These are phyloP conservation scores for Philopotamus ludificatus DNA, from an alignment of 1,140 invertebrate species.

Conservation along the genomic window DNA sequence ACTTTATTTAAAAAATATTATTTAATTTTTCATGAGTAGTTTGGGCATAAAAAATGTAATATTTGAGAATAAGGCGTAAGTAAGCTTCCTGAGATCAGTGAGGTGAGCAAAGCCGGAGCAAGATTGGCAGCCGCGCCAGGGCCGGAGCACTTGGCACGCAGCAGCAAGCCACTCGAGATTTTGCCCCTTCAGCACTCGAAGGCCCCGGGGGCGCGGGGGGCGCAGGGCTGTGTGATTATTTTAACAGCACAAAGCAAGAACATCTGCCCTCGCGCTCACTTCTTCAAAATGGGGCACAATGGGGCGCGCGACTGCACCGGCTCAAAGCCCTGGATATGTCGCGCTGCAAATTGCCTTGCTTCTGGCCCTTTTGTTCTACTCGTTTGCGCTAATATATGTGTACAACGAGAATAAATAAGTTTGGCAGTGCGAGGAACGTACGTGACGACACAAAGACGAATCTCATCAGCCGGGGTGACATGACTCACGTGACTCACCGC, in stretches of 20 bases:
- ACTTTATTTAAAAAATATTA: too few species aligned
- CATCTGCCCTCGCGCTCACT: neutral
- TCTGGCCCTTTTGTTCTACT: neutral
- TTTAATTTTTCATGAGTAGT: too few species aligned
- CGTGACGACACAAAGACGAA: too few species aligned
- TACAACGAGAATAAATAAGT: too few species aligned
- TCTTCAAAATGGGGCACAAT: too few species aligned
- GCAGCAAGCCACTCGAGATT: slow-evolving; percentile 11
- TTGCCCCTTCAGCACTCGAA: slow-evolving; percentile 11
- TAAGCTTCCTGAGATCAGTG: too few species aligned
- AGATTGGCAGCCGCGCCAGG: too few species aligned
- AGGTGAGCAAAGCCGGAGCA: too few species aligned
- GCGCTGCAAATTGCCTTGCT: neutral
- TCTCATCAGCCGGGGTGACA: too few species aligned
- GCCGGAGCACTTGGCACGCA: slow-evolving; percentile 12
- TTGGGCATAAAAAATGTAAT: slow-evolving; percentile 1
- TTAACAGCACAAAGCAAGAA: slow-evolving; percentile 9
- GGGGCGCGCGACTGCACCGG: neutral
- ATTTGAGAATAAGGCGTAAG: neutral
- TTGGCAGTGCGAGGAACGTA: too few species aligned
- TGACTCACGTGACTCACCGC: too few species aligned
- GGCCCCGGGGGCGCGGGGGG: too few species aligned
- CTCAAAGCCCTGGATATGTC: neutral
- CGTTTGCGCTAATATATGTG: neutral
- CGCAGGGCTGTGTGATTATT: neutral